These are phyloP conservation scores for Oxyruncus cristatus DNA, from an alignment of 2,113 vertebrate species.

Conservation along the genomic window DNA sequence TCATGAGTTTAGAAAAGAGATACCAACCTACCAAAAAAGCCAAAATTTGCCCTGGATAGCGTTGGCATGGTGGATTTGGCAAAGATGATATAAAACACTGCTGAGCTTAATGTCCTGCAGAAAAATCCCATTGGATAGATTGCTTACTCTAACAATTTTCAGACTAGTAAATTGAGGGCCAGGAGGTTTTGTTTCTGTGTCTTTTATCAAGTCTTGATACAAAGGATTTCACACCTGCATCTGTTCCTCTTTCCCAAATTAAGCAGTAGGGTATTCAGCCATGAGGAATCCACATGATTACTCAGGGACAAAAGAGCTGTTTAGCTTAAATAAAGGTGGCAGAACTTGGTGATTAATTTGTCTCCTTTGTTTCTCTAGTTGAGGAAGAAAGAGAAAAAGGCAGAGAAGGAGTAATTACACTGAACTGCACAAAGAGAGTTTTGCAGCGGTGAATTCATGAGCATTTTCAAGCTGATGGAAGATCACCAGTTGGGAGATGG, in stretches of 20 bases:
- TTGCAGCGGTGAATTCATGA: background rate
- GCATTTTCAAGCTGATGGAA: background rate
- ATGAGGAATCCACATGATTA: background rate
- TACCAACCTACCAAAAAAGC: rapidly evolving
- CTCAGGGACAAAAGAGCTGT: background rate
- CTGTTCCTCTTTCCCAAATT: background rate
- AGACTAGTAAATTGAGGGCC: background rate
- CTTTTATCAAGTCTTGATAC: background rate
- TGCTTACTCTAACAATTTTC: background rate
- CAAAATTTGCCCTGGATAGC: background rate
- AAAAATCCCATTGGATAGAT: background rate
- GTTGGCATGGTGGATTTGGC: background rate
- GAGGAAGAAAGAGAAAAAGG: background rate
- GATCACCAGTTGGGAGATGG: background rate
- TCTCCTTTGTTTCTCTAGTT: background rate
- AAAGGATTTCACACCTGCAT: background rate
- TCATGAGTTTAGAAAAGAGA: background rate
- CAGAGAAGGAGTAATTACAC: background rate
- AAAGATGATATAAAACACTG: background rate
- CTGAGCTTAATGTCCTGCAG: background rate
- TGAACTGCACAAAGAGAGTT: background rate
- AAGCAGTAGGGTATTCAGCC: background rate
- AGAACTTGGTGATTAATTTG: constrained; percentile 31
- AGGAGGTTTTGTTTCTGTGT: background rate
- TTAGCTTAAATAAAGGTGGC: background rate